Conservation (phyloP, 2,888 invertebrate species). For the Autographa gamma region DNA sequence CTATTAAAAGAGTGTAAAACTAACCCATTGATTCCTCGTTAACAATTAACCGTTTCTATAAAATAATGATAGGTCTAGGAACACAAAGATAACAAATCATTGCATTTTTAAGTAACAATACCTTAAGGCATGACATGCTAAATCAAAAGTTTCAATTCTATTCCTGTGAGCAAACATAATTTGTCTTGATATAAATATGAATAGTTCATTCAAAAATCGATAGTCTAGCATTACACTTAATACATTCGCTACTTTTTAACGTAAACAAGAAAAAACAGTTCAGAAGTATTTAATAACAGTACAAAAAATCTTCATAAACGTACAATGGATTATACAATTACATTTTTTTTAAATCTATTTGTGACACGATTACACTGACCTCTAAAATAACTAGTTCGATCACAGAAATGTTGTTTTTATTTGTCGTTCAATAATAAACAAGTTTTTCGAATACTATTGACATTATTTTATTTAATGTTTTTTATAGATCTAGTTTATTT, state of each 20-base stretch:
- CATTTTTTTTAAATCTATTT: slow-evolving; percentile 15
- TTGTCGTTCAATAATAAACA: neutral
- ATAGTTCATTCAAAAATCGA: too few species aligned
- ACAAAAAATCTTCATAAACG: slow-evolving; percentile 1
- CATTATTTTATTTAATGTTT: slow-evolving; percentile 3
- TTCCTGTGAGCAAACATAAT: too few species aligned
- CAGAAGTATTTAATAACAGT: neutral
- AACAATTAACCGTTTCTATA: too few species aligned
- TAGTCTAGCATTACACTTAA: neutral
- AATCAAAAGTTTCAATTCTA: too few species aligned
- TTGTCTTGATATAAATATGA: too few species aligned
- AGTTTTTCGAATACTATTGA: slow-evolving; percentile 2
- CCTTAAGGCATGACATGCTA: too few species aligned
- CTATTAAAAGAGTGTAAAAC: too few species aligned
- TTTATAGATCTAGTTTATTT: neutral
- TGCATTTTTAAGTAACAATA: too few species aligned
- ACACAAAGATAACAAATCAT: too few species aligned
- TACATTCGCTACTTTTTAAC: neutral
- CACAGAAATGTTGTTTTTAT: slow-evolving; percentile 17
- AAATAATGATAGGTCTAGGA: too few species aligned
- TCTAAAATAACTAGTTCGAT: slow-evolving; percentile 31
- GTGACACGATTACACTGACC: slow-evolving; percentile 24
- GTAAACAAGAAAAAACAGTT: neutral
- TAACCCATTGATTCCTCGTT: too few species aligned
- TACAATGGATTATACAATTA: slow-evolving; percentile 34